Base-by-base conservation (phyloP, 2,113 vertebrate species). In the Apeltes quadracus region DNA sequence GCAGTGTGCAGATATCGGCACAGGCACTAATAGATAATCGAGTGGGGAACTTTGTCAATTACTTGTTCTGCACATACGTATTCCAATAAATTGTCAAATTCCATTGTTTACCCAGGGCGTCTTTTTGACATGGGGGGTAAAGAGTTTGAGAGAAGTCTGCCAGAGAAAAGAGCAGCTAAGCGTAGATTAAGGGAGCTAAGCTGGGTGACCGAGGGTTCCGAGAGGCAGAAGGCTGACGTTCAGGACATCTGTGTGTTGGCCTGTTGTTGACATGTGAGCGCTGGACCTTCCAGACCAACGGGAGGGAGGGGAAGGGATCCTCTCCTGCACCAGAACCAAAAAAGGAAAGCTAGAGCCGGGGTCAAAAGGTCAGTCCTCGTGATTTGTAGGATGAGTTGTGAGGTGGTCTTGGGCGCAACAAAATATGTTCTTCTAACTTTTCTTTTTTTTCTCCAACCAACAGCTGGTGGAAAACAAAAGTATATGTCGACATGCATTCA, bases 131-230 rank as follows among this genome's bases (percentile, higher is more conserved):
- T 39, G 7, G 62, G 16, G 41, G 41, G 51, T 50, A 20, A 38
- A 65, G 57, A 64, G 57, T 85, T 76, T 82, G 53, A 72, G 68
- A 66, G 13, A 59, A 73, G 70, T 85, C 82, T 72, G 66, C 83
- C 76, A 81, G 88, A 75, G 88, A 89, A 89, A 90, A 92, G 85
- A 79, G 74, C 87, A 88, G 93, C 87, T 93, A 86, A 94, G 88
- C 61, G 2, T 77, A 87, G 91, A 92, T 94, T 93, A 94, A 65
- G 75, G 82, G 77, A 76, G 59, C 61, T 89, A 92, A 90, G 82
- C 83, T 84, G 83, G 80, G 69, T 81, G 80, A 87, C 84, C 79
- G 72, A 85, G 86, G 79, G 79, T 67, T 83, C 69, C 61, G 77
- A 68, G 66, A 74, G 70, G 79, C 80, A 78, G 72, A 68, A 54